Evolutionary conservation across 30 jellyfish, hydroid and myxozoan species (phyloP), one percentile per base, ranked within the genome.

Genomic region (Euphysa ruthae): DNA sequence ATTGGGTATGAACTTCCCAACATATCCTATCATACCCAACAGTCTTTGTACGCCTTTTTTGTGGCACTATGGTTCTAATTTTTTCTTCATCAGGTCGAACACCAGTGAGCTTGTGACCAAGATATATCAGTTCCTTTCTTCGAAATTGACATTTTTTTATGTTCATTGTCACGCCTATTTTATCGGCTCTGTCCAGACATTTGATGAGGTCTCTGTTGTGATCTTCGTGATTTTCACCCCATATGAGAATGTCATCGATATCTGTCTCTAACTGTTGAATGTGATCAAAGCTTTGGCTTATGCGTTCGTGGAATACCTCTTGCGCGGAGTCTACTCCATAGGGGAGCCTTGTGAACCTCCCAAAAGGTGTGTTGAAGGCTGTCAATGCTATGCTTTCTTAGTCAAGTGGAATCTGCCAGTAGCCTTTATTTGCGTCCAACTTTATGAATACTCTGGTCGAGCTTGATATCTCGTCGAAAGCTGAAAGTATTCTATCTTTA

Each of bases 321-420:
- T 85, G n/a, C n/a, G n/a, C n/a, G n/a, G n/a, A n/a, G 66, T 4
- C 63, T 27, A 73, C 64, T 4, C 92, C 94, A 29, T 74, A 81
- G 0, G 84, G 84, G 20, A 81, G 16, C 18, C 94, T 68, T 30
- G 46, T 63, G 51, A 57, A 82, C 12, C 95, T 61, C 19, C 93
- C 95, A 38, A 76, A 77, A 18, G 89, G 90, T 10, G 93, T 75
- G 55, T 49, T 82, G 58, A 83, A 75, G 28, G 85, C 75, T 55
- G 66, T 35, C 28, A 82, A 46, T 2, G 35, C 56, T 21, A 85
- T 16, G 31, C 83, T 73, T 43, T 43, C 77, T 5, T 64, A 28
- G 22, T 82, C 94, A 31, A 81, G 86, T 3, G 49, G 51, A 14
- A n/a, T n/a, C 32, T 58, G 84, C 84, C 84, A 72, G 24, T 30